phyloP scores from a whole-genome alignment of 1,140 invertebrate species.

The Hestina assimilis region DNA sequence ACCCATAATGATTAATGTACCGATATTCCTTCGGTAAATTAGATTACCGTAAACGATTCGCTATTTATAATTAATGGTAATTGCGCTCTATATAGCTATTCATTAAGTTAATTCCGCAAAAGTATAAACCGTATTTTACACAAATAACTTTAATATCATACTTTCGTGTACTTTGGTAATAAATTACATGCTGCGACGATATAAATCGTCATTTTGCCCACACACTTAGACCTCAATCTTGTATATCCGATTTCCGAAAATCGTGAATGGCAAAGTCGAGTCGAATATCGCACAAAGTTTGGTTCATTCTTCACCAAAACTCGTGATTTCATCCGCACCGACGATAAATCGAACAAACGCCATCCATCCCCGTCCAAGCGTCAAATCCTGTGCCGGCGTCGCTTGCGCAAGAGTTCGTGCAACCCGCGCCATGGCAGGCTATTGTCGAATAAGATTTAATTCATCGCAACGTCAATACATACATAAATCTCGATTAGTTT shows the following conservation, averaged over 20 bases:
- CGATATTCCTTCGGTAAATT: constrained; percentile 14
- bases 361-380: constrained; percentile 30
- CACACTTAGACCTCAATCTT: not conserved
- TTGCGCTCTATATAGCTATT: not conserved
- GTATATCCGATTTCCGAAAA: constrained; percentile 17
- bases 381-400: constrained; percentile 38
- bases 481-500: constrained; percentile 26
- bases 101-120: not conserved
- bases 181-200: not conserved
- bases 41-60: constrained; percentile 20
- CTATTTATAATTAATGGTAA: constrained; percentile 20
- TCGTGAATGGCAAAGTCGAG: constrained; percentile 6
- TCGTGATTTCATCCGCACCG: constrained; percentile 36
- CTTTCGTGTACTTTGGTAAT: not conserved
- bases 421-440: constrained; percentile 4
- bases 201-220: constrained; percentile 1
- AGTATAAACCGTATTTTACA: not conserved
- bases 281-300: constrained; percentile 5
- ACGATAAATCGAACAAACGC: constrained; percentile 17
- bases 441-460: constrained; percentile 33
- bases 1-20: constrained; percentile 51
- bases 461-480: constrained; percentile 25
- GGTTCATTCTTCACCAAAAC: constrained; percentile 37
- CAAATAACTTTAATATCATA: not conserved
- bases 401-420: constrained; percentile 47